Percentiles rank a stretch among this genome's conserved stretches.
phyloP scores from a whole-genome alignment of 2,797 vertebrate genomes.

The Poeciliopsis turneri region DNA sequence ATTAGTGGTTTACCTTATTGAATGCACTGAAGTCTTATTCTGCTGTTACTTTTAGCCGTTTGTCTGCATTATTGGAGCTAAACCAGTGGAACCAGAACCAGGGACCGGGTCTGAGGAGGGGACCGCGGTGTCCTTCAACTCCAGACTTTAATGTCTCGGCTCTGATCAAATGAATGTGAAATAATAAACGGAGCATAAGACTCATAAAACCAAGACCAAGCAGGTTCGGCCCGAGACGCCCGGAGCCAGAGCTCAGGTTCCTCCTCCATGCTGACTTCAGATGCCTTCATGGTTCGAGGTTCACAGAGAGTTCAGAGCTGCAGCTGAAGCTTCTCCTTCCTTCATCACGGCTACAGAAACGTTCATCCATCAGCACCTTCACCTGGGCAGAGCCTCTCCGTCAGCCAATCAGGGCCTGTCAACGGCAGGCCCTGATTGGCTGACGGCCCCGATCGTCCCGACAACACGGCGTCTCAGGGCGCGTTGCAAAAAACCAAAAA shows the following conservation, averaged over 20 bases:
- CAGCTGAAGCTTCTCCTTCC: background rate
- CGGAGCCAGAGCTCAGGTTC: background rate
- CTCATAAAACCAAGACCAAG: background rate
- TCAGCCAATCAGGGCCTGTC: background rate
- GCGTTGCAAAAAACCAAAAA: too few species aligned
- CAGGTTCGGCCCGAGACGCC: background rate
- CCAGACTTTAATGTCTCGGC: too few species aligned
- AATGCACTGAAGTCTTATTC: too few species aligned
- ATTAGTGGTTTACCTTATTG: too few species aligned
- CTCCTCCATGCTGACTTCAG: background rate
- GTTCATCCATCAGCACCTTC: background rate
- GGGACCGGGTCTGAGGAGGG: too few species aligned
- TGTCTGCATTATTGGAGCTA: background rate
- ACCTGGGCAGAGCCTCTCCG: background rate
- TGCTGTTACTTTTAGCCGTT: too few species aligned
- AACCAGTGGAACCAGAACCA: background rate
- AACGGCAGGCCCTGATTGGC: too few species aligned
- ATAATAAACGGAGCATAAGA: background rate
- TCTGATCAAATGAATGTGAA: background rate
- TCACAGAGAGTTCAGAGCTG: background rate
- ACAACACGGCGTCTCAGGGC: too few species aligned
- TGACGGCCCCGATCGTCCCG: too few species aligned
- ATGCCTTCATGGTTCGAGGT: background rate
- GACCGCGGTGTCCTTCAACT: too few species aligned
- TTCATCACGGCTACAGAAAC: background rate